Percentiles rank a stretch among this genome's conserved stretches.
These are phyloP conservation scores for Clinocottus analis DNA, from an alignment of 2,113 vertebrate genomes.

Conservation along the genomic window DNA sequence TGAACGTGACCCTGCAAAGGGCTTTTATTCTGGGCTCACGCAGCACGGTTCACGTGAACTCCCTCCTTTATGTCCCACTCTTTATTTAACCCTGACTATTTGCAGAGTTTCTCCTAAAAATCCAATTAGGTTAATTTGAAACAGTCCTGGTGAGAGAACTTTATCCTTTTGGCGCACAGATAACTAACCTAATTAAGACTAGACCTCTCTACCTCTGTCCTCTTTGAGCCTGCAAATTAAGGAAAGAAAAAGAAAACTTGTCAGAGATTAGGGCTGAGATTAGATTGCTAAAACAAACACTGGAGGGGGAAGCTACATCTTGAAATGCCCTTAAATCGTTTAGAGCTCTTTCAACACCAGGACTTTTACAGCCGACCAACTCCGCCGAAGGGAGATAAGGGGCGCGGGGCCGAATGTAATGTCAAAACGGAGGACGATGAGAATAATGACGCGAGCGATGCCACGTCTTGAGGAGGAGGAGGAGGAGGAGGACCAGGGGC, in stretches of 20 bases:
- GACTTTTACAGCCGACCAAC: constrained; percentile 49
- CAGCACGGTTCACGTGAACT: constrained; percentile 59
- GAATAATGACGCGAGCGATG: neutral
- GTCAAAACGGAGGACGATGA: constrained; percentile 1
- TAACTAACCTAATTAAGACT: constrained; percentile 85
- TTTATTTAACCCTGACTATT: constrained; percentile 80
- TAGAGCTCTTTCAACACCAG: constrained; percentile 50
- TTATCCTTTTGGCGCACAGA: constrained; percentile 80
- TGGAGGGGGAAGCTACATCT: constrained; percentile 51
- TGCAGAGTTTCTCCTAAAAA: constrained; percentile 80
- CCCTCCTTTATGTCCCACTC: constrained; percentile 64
- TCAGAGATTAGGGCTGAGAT: constrained; percentile 78
- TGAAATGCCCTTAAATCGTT: constrained; percentile 67
- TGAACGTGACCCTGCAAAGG: constrained; percentile 75
- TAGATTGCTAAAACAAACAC: constrained; percentile 81
- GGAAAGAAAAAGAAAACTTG: constrained; percentile 75
- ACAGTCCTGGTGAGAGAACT: constrained; percentile 77
- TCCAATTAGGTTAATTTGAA: constrained; percentile 85
- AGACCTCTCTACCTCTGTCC: constrained; percentile 71
- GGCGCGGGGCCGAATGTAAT: neutral
- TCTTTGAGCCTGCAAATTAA: constrained; percentile 79
- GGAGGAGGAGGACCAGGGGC: constrained; percentile 74
- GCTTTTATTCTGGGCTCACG: constrained; percentile 64
- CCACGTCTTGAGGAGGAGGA: neutral
- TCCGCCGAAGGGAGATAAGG: constrained; percentile 73